Evolutionary conservation across 2,888 invertebrate genomes (phyloP).

Genomic region (Acanthosoma haemorrhoidale): DNA sequence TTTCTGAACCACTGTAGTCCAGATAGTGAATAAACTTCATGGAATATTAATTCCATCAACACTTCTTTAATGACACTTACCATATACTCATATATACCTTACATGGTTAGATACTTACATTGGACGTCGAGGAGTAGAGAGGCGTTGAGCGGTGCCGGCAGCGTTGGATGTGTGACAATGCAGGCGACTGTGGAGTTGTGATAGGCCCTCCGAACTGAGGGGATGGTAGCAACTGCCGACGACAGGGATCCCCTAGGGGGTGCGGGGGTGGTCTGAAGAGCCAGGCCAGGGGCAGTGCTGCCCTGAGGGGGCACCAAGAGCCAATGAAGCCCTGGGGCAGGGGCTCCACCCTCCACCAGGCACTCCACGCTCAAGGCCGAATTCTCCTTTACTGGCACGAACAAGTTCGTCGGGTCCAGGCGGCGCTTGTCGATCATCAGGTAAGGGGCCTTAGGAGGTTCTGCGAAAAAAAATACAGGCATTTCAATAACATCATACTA

Average conservation of each 20-base stretch:
- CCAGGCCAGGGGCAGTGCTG: slow-evolving; percentile 45
- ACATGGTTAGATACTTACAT: slow-evolving; percentile 55
- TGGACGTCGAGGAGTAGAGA: slow-evolving; percentile 59
- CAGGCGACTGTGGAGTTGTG: slow-evolving; percentile 83
- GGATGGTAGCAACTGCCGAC: slow-evolving; percentile 58
- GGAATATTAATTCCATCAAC: no score
- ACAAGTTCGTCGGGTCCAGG: slow-evolving; percentile 78
- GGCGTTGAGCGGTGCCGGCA: slow-evolving; percentile 54
- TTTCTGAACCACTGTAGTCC: no score
- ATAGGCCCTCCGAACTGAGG: slow-evolving; percentile 72
- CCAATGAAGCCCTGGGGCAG: slow-evolving; percentile 56
- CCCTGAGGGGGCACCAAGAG: slow-evolving; percentile 50
- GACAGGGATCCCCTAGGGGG: slow-evolving; percentile 42
- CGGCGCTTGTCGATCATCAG: slow-evolving; percentile 79
- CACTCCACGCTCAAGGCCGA: slow-evolving; percentile 75
- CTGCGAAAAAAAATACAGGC: slow-evolving; percentile 53
- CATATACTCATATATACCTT: not conserved
- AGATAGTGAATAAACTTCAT: no score
- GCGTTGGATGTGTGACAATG: slow-evolving; percentile 65
- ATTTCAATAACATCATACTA: no score
- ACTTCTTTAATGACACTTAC: not conserved
- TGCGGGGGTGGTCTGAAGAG: slow-evolving; percentile 31
- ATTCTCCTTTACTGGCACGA: slow-evolving; percentile 81
- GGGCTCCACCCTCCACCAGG: slow-evolving; percentile 77
- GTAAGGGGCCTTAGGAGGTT: slow-evolving; percentile 77